Percentiles rank a stretch among this genome's conserved stretches.
Evolutionary conservation across 2,888 invertebrate genomes (phyloP).

Genomic region (Oscheius myriophilus): DNA sequence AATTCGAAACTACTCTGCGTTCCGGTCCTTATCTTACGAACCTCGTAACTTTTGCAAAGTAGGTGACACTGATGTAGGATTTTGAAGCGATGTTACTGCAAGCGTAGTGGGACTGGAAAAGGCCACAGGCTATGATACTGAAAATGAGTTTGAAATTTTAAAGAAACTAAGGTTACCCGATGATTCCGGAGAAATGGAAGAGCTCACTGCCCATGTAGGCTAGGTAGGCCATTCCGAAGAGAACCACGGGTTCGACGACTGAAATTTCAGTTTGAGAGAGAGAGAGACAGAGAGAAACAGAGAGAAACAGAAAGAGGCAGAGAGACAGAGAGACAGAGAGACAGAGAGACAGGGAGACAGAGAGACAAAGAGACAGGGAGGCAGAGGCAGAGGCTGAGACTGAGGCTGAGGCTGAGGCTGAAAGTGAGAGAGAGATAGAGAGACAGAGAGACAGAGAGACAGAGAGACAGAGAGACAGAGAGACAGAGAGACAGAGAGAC

Average conservation of each 20-base stretch:
- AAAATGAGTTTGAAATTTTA: slow-evolving; percentile 32
- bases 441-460: neutral
- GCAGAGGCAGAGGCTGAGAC: too few species aligned
- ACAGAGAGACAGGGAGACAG: neutral
- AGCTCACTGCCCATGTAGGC: slow-evolving; percentile 75
- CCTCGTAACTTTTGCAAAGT: slow-evolving; percentile 74
- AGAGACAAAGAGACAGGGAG: neutral
- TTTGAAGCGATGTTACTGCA: slow-evolving; percentile 75
- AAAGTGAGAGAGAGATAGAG: too few species aligned
- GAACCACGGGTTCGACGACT: slow-evolving; percentile 76
- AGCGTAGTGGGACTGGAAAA: slow-evolving; percentile 76
- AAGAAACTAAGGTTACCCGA: slow-evolving; percentile 70
- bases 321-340: neutral
- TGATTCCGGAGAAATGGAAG: slow-evolving; percentile 76
- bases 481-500: too few species aligned
- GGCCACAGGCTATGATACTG: slow-evolving; percentile 75
- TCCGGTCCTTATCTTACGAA: slow-evolving; percentile 13
- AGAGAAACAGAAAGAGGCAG: neutral
- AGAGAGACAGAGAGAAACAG: neutral
- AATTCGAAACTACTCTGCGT: neutral
- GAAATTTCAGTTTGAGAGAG: slow-evolving; percentile 37
- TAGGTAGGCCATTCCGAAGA: slow-evolving; percentile 75
- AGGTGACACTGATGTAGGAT: slow-evolving; percentile 75
- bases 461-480: neutral
- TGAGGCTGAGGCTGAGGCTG: too few species aligned